Evolutionary conservation across 2,113 vertebrate species (phyloP).

Genomic region (Cercocebus atys): DNA sequence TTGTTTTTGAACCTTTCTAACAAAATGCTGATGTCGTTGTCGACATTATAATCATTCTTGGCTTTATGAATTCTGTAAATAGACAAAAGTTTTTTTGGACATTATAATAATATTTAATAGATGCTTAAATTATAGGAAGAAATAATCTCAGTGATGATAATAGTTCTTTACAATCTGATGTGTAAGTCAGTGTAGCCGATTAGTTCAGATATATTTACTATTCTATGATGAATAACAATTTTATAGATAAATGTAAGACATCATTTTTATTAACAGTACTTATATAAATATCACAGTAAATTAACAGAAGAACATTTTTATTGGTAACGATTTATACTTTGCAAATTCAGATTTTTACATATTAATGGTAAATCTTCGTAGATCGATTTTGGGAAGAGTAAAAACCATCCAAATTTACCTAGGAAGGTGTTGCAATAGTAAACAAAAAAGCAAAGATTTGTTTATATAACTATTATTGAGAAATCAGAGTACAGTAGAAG

Average conservation of each 20-base stretch:
- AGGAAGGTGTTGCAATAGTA: neutral
- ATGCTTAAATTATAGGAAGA: constrained; percentile 49
- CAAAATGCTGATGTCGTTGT: constrained; percentile 66
- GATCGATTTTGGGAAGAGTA: neutral
- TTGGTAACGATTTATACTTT: neutral
- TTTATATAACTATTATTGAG: neutral
- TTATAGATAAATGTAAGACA: constrained; percentile 50
- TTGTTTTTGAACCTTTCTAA: constrained; percentile 56
- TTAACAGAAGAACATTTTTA: neutral
- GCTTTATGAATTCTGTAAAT: constrained; percentile 61
- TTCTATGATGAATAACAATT: constrained; percentile 71
- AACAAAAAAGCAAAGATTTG: neutral
- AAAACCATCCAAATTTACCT: neutral
- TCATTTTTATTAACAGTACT: constrained; percentile 44
- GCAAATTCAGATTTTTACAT: neutral
- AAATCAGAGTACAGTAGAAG: neutral
- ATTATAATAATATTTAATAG: constrained; percentile 62
- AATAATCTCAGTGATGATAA: constrained; percentile 60
- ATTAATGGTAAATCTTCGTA: neutral
- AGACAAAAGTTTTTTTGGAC: constrained; percentile 21
- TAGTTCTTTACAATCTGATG: constrained; percentile 71
- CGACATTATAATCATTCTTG: constrained; percentile 62
- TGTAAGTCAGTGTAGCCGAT: constrained; percentile 63
- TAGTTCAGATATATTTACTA: constrained; percentile 67
- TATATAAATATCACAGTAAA: constrained; percentile 52